Evolutionary conservation across 2,113 vertebrate species (phyloP).

Genomic region (Typhlomys cinereus): DNA sequence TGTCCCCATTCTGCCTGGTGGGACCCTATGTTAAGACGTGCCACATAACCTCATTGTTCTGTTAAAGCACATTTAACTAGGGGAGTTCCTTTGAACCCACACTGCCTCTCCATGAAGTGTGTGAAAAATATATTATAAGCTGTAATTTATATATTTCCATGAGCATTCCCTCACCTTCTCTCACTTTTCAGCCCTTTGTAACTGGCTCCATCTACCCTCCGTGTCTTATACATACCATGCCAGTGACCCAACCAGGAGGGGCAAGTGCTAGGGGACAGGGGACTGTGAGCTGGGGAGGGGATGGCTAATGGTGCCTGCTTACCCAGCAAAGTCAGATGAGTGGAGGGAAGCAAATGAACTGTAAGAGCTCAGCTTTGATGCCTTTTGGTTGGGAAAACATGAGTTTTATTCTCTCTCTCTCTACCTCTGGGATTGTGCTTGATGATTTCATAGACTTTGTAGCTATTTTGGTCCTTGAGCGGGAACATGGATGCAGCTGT

Average conservation of each 20-base stretch:
- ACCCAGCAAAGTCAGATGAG: background rate
- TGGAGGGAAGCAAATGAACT: slow-evolving; percentile 37
- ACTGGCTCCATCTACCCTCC: background rate
- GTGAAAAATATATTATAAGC: slow-evolving; percentile 46
- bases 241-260: background rate
- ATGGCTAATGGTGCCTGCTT: background rate
- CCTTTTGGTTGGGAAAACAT: slow-evolving; percentile 73
- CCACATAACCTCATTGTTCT: slow-evolving; percentile 49
- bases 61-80: background rate
- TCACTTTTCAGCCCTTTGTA: background rate
- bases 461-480: slow-evolving; percentile 79
- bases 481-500: slow-evolving; percentile 65
- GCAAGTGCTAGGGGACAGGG: background rate
- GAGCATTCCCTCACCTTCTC: background rate
- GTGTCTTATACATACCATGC: background rate
- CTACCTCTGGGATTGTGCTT: slow-evolving; percentile 77
- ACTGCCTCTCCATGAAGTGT: background rate
- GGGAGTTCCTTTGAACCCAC: slow-evolving; percentile 48
- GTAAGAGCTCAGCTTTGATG: slow-evolving; percentile 65
- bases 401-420: slow-evolving; percentile 76
- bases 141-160: background rate
- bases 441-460: slow-evolving; percentile 74
- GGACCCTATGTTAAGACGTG: background rate
- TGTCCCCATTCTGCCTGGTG: background rate
- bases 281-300: rapidly evolving